Percentiles rank a stretch among this genome's conserved stretches.
phyloP scores from a whole-genome alignment of 2,113 vertebrate genomes.

The Gobius niger region DNA sequence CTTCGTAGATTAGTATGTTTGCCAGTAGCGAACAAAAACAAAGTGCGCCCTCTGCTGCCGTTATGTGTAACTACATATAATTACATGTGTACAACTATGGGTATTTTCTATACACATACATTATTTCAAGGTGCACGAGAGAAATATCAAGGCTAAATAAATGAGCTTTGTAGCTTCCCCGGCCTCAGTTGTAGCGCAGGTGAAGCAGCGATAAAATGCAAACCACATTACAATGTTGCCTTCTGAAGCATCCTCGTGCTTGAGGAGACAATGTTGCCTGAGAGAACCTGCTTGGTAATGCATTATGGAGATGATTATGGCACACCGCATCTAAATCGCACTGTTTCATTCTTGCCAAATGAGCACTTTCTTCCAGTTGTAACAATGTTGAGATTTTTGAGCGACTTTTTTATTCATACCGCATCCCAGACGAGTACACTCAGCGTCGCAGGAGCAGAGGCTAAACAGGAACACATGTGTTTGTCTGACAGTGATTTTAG shows the following conservation, averaged over 20 bases:
- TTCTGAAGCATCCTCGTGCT: constrained; percentile 39
- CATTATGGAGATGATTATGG: constrained; percentile 46
- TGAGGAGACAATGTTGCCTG: constrained; percentile 21
- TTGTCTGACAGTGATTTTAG: not conserved
- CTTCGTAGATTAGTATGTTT: too few species aligned
- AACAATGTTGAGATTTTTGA: not conserved
- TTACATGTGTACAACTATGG: too few species aligned
- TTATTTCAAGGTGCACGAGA: too few species aligned
- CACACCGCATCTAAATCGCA: constrained; percentile 24
- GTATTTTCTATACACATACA: too few species aligned
- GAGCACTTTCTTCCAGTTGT: not conserved
- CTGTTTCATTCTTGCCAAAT: constrained; percentile 3
- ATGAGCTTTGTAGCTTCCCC: too few species aligned
- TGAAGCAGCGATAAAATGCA: not conserved
- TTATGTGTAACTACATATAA: too few species aligned
- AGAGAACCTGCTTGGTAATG: constrained; percentile 16
- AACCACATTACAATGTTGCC: not conserved
- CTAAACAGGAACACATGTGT: constrained; percentile 4
- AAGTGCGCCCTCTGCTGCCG: too few species aligned
- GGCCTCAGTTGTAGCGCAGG: not conserved
- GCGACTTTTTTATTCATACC: constrained; percentile 18
- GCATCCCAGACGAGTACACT: not conserved
- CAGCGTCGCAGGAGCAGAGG: not conserved
- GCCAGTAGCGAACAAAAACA: too few species aligned
- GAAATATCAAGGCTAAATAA: too few species aligned